Base-by-base conservation (phyloP, 2,113 vertebrate genomes). In the Dissostichus mawsoni region DNA sequence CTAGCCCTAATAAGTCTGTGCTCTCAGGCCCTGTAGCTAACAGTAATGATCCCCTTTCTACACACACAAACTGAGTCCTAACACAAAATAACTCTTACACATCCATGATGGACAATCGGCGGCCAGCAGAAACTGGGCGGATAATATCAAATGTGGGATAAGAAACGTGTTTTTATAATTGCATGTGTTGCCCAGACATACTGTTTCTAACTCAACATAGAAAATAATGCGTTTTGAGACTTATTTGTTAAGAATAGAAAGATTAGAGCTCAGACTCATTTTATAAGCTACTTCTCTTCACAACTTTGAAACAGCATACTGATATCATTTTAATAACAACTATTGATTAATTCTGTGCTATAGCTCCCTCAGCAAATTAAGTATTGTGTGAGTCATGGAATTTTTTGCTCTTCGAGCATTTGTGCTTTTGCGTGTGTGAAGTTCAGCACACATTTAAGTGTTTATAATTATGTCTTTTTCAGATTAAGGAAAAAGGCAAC, bases 161-260 rank as follows among this genome's bases (percentile, higher is more conserved):
- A 25, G 66, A 68, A 85, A 88, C 83, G n/a, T 81, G 63, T 76
- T 83, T 86, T 69, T 83, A 83, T 87, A 90, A 90, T 86, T 87
- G 75, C 85, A n/a, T 76, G 76, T 61, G 76, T 75, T 3, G 64
- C 84, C 50, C 71, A 41, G 45, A 56, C 29, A 50, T 16, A 29
- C 44, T 9, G 74, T 62, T 68, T 47, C 23, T 74, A 36, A 9
- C 61, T 12, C 51, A 44, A 71, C 36, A 41, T 41, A 41, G 36
- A 36, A 69, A 53, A 59, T 18, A 33, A 44, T 33, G 12, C 13
- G n/a, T 44, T 59, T 44, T 55, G 55, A 86, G 59, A 11, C 69
- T 64, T 51, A 55, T 29, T 41, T 71, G 12, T 47, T 20, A 10
- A 12, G 29, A 48, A 25, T 36, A 14, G 72, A 29, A 55, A 7